Conservation (phyloP, 1,140 invertebrate species). For the Neodiprion pinetum region DNA sequence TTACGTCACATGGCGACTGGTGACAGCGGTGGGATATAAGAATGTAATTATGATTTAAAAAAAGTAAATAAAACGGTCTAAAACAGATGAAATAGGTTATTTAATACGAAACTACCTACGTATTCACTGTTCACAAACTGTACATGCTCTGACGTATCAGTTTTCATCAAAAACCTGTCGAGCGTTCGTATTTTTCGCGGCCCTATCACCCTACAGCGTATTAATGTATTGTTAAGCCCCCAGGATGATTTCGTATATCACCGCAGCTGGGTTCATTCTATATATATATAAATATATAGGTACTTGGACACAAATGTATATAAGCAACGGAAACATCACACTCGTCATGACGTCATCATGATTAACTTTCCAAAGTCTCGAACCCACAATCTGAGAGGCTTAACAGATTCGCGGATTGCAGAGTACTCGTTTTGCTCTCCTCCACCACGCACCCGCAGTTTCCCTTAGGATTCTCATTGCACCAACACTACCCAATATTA, state of each 20-base stretch:
- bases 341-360: constrained; percentile 44
- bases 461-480: constrained; percentile 25
- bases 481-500: constrained; percentile 41
- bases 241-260: constrained; percentile 41
- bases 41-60: too few relatives aligned
- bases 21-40: too few relatives aligned
- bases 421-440: constrained; percentile 29
- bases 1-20: too few relatives aligned
- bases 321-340: constrained; percentile 37
- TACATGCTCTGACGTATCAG: not conserved
- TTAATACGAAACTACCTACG: too few relatives aligned
- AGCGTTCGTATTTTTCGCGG: not conserved
- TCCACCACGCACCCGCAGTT: constrained; percentile 15
- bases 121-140: too few relatives aligned
- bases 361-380: constrained; percentile 52
- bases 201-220: constrained; percentile 28
- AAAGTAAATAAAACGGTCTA: too few relatives aligned
- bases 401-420: constrained; percentile 41
- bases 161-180: not conserved
- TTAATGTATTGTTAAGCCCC: constrained; percentile 50
- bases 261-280: constrained; percentile 45
- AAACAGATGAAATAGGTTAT: too few relatives aligned
- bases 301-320: not conserved
- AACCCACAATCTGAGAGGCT: constrained; percentile 55
- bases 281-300: not conserved